phyloP scores from a whole-genome alignment of 2,888 invertebrate species.

The Amiota mariae region DNA sequence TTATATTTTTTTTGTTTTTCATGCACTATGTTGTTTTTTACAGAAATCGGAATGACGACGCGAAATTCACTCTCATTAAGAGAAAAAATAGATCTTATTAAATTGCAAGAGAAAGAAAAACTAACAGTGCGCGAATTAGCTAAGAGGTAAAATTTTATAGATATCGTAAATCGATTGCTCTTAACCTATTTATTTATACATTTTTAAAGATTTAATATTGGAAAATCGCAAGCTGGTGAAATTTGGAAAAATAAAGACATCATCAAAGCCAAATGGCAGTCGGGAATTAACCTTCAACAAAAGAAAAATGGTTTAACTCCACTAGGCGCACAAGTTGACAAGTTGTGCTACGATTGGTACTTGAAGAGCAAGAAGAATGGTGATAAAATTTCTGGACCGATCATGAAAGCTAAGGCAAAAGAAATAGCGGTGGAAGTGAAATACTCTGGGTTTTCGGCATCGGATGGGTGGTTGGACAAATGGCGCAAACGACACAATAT shows the following conservation, averaged over 20 bases:
- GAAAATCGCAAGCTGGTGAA: background rate
- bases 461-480: slow-evolving; percentile 5
- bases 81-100: background rate
- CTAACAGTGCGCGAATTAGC: background rate
- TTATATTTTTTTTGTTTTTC: background rate
- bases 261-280: background rate
- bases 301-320: background rate
- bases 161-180: background rate
- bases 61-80: background rate
- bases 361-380: background rate
- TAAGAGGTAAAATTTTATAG: background rate
- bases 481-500: slow-evolving; percentile 17
- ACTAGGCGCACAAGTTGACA: background rate
- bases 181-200: background rate
- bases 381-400: background rate
- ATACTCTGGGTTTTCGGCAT: background rate
- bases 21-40: background rate
- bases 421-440: background rate
- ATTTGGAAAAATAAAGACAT: background rate
- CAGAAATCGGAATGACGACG: background rate
- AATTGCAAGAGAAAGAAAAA: background rate
- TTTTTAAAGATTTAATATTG: slow-evolving; percentile 5
- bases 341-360: background rate
- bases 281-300: background rate
- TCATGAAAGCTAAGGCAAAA: background rate